Evolutionary conservation across 37 sponge, comb jelly and placozoan species (phyloP), one percentile per base, ranked within the genome.

Genomic region (Cladorhizidae sp.): DNA sequence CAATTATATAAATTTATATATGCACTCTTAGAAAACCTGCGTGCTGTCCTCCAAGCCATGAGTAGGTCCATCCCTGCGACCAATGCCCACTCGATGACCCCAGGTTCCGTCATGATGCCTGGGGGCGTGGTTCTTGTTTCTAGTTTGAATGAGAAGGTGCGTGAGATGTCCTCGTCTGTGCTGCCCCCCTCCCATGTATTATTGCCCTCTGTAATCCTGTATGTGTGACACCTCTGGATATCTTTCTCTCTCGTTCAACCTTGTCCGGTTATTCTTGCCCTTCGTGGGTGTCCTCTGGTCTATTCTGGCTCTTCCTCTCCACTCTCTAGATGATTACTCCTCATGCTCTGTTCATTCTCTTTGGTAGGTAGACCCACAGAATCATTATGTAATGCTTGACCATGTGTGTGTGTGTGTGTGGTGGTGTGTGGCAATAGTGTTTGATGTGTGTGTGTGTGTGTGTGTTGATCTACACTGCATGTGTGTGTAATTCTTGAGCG

Each of bases 341-440:
- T 78, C 85, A 93, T 80, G 92, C 85, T 75, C 92, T 97, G 70
- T 97, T 97, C 80, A 91, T 91, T 82, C 97, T 97, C 77, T 97
- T 97, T 91, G 97, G 97, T 97, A 97, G 83, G 97, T 93, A 38
- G 49, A 45, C 49, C 9, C 8, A 45, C 49, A n/a, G n/a, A n/a
- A n/a, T n/a, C n/a, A n/a, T n/a, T n/a, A n/a, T n/a, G n/a, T n/a
- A n/a, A n/a, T n/a, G n/a, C n/a, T n/a, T n/a, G n/a, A n/a, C n/a
- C n/a, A n/a, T n/a, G n/a, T n/a, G n/a, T n/a, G n/a, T n/a, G n/a
- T n/a, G n/a, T n/a, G n/a, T n/a, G n/a, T n/a, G n/a, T n/a, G n/a
- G n/a, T n/a, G n/a, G n/a, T n/a, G n/a, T n/a, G n/a, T n/a, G n/a
- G n/a, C n/a, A n/a, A n/a, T n/a, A n/a, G n/a, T n/a, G n/a, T n/a